These are phyloP conservation scores for Loris lydekkerianus DNA, from an alignment of 2,797 vertebrate genomes.

Conservation along the genomic window DNA sequence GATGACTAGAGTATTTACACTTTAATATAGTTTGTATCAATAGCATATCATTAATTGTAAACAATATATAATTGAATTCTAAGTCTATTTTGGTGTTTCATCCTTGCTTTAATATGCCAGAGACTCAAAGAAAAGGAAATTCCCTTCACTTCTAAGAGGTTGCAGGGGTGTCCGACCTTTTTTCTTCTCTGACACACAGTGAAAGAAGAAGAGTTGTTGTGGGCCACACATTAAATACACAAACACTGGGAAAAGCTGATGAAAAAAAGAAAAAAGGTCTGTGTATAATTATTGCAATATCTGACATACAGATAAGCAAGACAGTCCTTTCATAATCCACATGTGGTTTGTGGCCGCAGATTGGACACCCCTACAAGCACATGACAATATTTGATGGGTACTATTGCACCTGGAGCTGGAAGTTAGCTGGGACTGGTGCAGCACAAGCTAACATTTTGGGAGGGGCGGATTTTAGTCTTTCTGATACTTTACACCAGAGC, in stretches of 20 bases:
- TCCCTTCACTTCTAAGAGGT: not conserved
- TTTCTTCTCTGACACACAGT: no score
- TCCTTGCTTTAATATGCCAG: not conserved
- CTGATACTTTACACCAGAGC: not conserved
- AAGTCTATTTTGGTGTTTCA: not conserved
- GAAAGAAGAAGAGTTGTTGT: no score
- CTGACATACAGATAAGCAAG: no score
- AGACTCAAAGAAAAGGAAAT: not conserved
- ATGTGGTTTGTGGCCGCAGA: no score
- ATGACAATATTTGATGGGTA: not conserved
- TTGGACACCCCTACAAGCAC: not conserved
- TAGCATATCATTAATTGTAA: not conserved
- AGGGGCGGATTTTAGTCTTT: not conserved
- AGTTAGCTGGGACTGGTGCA: not conserved
- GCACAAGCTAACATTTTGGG: not conserved
- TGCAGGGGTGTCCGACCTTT: no score
- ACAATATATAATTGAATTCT: not conserved
- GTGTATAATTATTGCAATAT: no score
- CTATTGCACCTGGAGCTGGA: not conserved
- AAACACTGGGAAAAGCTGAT: no score
- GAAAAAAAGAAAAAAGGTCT: no score
- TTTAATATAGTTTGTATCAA: conserved; percentile 33
- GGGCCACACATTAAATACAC: no score
- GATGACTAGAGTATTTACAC: not conserved
- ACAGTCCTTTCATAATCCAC: no score